These are phyloP conservation scores for Serripes groenlandicus DNA, from an alignment of 2,888 invertebrate species.

Conservation along the genomic window DNA sequence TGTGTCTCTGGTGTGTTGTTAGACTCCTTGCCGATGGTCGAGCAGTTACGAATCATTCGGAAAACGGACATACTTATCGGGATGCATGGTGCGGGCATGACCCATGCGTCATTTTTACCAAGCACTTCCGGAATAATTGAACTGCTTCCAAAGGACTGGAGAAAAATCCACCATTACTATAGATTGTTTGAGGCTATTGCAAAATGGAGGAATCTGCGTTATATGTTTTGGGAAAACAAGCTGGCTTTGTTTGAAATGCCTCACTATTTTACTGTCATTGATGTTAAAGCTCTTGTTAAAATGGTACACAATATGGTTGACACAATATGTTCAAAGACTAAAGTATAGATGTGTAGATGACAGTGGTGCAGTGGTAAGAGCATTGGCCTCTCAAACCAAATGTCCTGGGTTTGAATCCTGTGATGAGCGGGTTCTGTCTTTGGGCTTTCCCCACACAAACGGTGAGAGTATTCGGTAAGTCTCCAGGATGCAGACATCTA, in stretches of 20 bases:
- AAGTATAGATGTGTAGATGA: no score
- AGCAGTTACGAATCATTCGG: conserved; percentile 48
- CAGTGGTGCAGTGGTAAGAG: no score
- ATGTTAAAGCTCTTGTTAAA: conserved; percentile 28
- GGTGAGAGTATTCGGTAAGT: no score
- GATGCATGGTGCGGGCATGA: conserved; percentile 63
- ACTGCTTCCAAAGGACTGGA: conserved; percentile 48
- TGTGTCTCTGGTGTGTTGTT: conserved; percentile 44
- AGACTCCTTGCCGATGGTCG: conserved; percentile 54
- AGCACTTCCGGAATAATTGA: conserved; percentile 45
- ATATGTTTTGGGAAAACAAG: conserved; percentile 50
- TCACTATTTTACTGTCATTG: conserved; percentile 49
- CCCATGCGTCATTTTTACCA: conserved; percentile 49
- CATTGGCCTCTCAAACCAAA: no score
- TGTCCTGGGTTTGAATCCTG: no score
- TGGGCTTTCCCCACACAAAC: no score
- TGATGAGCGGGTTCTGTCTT: no score
- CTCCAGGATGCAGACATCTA: no score
- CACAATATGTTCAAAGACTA: conserved; percentile 24
- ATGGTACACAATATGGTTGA: conserved; percentile 33
- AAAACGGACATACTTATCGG: conserved; percentile 58
- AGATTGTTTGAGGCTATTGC: conserved; percentile 52
- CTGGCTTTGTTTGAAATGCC: conserved; percentile 35
- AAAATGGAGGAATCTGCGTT: conserved; percentile 38
- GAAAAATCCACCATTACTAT: conserved; percentile 25